Evolutionary conservation across 2,797 vertebrate genomes (phyloP).

Genomic region (Lepilemur septentrionalis): DNA sequence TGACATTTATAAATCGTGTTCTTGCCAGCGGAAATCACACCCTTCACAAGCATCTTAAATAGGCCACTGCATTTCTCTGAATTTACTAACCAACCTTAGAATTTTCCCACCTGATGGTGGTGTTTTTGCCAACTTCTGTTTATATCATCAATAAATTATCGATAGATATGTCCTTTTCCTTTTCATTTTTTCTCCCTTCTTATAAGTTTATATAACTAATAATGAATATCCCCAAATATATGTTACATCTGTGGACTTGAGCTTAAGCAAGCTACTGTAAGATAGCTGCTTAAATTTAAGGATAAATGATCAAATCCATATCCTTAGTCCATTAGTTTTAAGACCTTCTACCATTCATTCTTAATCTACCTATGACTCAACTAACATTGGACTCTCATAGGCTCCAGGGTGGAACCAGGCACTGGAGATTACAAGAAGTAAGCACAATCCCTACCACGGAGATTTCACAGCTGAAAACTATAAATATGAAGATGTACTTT

Average conservation of each 20-base stretch:
- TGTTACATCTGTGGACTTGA: background rate
- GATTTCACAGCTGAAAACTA: background rate
- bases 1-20: conserved; percentile 41
- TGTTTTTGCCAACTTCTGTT: background rate
- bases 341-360: background rate
- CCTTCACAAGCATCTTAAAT: background rate
- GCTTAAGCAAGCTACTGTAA: background rate
- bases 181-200: background rate
- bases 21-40: conserved; percentile 25
- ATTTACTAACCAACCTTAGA: background rate
- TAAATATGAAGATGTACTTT: background rate
- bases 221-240: background rate
- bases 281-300: background rate
- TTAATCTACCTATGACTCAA: background rate
- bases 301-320: background rate
- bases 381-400: background rate
- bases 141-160: background rate
- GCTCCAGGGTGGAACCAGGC: background rate
- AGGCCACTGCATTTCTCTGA: background rate
- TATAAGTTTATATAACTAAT: background rate
- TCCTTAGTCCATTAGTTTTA: background rate
- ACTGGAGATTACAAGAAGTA: background rate
- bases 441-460: background rate
- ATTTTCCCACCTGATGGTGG: background rate
- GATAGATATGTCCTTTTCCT: background rate